Evolutionary conservation across 2,113 vertebrate genomes (phyloP).

Genomic region (Eulemur macaco): DNA sequence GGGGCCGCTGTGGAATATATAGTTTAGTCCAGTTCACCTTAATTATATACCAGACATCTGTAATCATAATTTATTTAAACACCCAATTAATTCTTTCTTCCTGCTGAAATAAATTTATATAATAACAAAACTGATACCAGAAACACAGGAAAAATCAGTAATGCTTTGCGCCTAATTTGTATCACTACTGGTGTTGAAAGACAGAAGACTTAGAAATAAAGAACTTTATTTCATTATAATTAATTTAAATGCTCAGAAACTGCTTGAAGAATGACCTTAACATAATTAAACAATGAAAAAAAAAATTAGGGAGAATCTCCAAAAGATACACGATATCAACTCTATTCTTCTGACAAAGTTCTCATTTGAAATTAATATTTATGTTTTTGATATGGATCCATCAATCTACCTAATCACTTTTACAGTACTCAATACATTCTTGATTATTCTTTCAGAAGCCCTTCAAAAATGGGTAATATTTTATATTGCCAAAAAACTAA

Average conservation of each 20-base stretch:
- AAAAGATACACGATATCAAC: not conserved
- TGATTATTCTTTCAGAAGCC: not conserved
- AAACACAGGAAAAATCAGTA: not conserved
- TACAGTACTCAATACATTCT: not conserved
- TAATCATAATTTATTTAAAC: constrained; percentile 41
- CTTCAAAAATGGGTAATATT: not conserved
- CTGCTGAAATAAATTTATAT: not conserved
- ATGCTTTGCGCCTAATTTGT: constrained; percentile 30
- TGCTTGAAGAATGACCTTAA: constrained; percentile 48
- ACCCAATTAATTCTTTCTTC: constrained; percentile 25
- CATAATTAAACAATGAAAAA: constrained; percentile 58
- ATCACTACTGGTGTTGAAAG: not conserved
- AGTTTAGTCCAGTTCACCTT: not conserved
- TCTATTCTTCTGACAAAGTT: constrained; percentile 25
- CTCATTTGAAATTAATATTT: not conserved
- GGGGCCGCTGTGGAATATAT: not conserved
- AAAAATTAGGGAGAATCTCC: not conserved
- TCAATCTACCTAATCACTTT: not conserved
- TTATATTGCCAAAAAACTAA: not conserved
- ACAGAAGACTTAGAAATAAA: not conserved
- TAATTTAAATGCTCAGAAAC: constrained; percentile 52
- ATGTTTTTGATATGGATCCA: not conserved
- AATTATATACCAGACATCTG: not conserved
- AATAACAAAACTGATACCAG: not conserved
- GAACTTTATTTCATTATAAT: constrained; percentile 54